Conservation (phyloP, 2,113 vertebrate species). For the Cervus canadensis region DNA sequence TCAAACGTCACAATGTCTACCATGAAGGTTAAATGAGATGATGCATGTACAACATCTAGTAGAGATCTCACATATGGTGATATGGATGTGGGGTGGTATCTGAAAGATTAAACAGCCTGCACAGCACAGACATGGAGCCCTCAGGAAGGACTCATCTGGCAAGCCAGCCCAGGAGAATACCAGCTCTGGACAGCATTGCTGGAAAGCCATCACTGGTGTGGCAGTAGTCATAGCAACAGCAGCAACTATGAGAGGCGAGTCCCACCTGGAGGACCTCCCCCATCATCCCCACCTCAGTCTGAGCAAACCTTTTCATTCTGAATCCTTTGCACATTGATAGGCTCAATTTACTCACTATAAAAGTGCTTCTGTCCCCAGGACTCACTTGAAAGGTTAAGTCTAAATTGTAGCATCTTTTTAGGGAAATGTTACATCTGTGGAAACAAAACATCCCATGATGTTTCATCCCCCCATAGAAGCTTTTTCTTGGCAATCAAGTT, state of each 20-base stretch:
- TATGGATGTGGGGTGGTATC: neutral
- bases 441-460: neutral
- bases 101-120: neutral
- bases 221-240: neutral
- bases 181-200: neutral
- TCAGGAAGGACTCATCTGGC: neutral
- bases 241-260: neutral
- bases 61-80: rapidly evolving
- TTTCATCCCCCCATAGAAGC: neutral
- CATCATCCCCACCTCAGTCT: neutral
- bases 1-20: neutral
- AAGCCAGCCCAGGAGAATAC: rapidly evolving
- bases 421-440: neutral
- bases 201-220: neutral
- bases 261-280: neutral
- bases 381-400: neutral
- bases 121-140: neutral
- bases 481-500: neutral
- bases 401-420: neutral
- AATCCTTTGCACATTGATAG: neutral
- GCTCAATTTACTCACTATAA: neutral
- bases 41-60: too few species aligned
- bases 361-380: neutral
- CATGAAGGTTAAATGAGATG: neutral
- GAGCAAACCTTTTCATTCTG: neutral